Percentiles rank a stretch among this genome's conserved stretches.
These are phyloP conservation scores for Nephrotoma flavescens DNA, from an alignment of 2,888 invertebrate genomes.

Conservation along the genomic window DNA sequence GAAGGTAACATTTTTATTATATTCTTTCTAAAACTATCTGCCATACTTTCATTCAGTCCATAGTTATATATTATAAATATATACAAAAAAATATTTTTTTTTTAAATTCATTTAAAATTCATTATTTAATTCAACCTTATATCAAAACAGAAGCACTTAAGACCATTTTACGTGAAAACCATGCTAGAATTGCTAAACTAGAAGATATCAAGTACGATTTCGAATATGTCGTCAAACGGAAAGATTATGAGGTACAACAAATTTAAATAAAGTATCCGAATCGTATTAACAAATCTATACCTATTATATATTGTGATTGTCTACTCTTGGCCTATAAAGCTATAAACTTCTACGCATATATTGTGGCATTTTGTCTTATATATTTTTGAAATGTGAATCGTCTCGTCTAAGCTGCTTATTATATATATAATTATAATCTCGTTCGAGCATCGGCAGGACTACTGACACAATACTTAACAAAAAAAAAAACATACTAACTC, in stretches of 20 bases:
- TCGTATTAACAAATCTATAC: neutral
- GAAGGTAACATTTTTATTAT: constrained; percentile 55
- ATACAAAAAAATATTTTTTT: neutral
- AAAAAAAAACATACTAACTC: neutral
- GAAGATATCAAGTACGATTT: constrained; percentile 96
- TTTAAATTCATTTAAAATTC: constrained; percentile 1
- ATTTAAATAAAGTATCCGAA: constrained; percentile 15
- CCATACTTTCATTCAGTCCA: neutral
- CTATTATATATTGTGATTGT: neutral
- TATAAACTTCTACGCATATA: neutral
- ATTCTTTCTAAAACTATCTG: constrained; percentile 8
- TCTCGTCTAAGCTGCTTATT: neutral
- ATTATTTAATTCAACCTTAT: neutral
- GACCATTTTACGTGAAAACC: constrained; percentile 68
- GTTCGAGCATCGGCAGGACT: neutral
- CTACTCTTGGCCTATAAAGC: neutral
- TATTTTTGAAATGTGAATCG: neutral
- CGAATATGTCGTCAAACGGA: constrained; percentile 95
- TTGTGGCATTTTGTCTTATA: neutral
- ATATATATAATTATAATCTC: neutral
- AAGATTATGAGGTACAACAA: constrained; percentile 89
- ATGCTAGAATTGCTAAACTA: constrained; percentile 73
- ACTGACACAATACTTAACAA: neutral
- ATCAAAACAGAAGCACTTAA: constrained; percentile 53
- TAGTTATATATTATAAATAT: neutral